Evolutionary conservation across 2,888 invertebrate genomes (phyloP).

Genomic region (Volucella zonaria): DNA sequence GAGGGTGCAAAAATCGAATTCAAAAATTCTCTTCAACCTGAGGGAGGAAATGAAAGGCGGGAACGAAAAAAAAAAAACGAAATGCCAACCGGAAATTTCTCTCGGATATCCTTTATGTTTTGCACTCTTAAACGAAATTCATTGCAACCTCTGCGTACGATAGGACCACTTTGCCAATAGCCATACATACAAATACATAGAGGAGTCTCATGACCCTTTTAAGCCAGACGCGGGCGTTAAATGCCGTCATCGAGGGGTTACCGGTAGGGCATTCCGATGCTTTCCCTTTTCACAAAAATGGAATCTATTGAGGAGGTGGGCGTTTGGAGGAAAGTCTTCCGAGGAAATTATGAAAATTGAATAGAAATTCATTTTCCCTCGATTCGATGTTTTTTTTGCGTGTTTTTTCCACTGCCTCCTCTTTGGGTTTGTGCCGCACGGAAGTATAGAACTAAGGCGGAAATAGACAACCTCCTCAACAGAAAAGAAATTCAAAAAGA

Average conservation of each 20-base stretch:
- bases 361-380: constrained; percentile 12
- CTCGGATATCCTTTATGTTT: constrained; percentile 56
- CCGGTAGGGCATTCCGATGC: not conserved
- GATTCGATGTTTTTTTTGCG: not conserved
- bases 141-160: constrained; percentile 32
- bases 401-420: not conserved
- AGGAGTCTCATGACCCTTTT: not conserved
- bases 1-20: constrained; percentile 27
- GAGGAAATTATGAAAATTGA: constrained; percentile 34
- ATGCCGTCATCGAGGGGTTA: too few relatives aligned
- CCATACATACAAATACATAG: constrained; percentile 1
- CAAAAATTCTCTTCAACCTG: constrained; percentile 8
- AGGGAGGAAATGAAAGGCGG: not conserved
- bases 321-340: not conserved
- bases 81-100: constrained; percentile 48
- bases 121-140: constrained; percentile 43
- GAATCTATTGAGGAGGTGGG: not conserved
- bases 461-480: constrained; percentile 27
- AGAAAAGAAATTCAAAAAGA: constrained; percentile 1
- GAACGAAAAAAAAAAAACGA: constrained; percentile 11
- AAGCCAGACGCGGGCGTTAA: not conserved
- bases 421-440: not conserved
- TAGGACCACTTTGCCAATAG: constrained; percentile 26
- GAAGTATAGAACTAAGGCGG: constrained; percentile 26
- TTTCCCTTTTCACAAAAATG: constrained; percentile 24